Conservation (phyloP, 2,888 invertebrate species). For the Luffia ferchaultella region DNA sequence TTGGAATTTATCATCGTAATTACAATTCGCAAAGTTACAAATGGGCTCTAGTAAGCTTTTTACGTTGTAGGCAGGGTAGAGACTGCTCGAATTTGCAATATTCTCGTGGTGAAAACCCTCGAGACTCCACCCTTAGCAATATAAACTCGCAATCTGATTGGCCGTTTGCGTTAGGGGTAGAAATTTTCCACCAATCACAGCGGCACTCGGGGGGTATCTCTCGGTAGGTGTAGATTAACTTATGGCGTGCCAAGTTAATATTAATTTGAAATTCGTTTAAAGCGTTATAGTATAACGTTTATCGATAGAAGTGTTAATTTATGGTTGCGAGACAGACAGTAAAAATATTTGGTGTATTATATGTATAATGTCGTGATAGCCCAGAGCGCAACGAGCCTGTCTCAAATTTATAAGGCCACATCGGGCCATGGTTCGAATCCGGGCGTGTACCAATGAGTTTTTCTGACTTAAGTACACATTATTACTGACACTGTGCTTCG, state of each 20-base stretch:
- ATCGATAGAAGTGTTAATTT: background rate
- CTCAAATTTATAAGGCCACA: too few species aligned
- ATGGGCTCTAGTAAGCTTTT: too few species aligned
- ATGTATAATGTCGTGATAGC: too few species aligned
- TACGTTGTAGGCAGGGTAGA: background rate
- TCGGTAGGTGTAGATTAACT: constrained; percentile 60
- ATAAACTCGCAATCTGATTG: constrained; percentile 36
- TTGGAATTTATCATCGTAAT: too few species aligned
- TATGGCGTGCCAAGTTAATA: constrained; percentile 50
- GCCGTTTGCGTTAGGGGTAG: constrained; percentile 44
- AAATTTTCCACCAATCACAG: constrained; percentile 40
- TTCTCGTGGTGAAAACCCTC: constrained; percentile 46
- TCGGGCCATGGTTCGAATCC: too few species aligned
- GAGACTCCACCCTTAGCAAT: constrained; percentile 49
- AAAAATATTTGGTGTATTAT: too few species aligned
- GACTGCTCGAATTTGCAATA: constrained; percentile 48
- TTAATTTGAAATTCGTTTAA: constrained; percentile 33
- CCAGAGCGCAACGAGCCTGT: too few species aligned
- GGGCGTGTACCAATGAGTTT: too few species aligned
- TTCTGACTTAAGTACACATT: too few species aligned
- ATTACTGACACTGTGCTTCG: too few species aligned
- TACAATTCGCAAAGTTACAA: too few species aligned
- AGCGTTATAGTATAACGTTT: constrained; percentile 1
- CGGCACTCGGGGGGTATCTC: constrained; percentile 33
- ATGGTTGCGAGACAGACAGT: too few species aligned